A percentile compares a stretch with the other conserved stretches of the same genome.
Evolutionary conservation across 1,140 invertebrate genomes (phyloP).

Genomic region (Danaus plexippus): DNA sequence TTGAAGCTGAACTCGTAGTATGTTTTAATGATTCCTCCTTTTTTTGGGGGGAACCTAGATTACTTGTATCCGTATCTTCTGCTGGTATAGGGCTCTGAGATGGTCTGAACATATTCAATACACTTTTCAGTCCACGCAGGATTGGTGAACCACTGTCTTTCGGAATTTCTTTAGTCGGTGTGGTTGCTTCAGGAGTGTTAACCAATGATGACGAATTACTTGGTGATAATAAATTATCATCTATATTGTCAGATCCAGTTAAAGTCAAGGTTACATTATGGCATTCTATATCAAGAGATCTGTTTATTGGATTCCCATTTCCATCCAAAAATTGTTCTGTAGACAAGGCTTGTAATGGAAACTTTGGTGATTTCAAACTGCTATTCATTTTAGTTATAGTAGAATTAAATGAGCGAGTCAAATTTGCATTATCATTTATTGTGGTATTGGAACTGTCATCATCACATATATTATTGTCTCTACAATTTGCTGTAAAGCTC

Average conservation of each 20-base stretch:
- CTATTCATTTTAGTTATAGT: constrained; percentile 40
- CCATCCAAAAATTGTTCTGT: constrained; percentile 30
- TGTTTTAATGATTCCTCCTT: constrained; percentile 9
- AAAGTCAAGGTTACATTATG: constrained; percentile 36
- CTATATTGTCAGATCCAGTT: constrained; percentile 28
- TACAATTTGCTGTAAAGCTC: constrained; percentile 43
- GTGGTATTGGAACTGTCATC: constrained; percentile 31
- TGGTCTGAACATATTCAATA: constrained; percentile 57
- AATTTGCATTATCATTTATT: constrained; percentile 32
- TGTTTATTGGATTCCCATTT: constrained; percentile 31
- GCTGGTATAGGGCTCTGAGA: constrained; percentile 54
- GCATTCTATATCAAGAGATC: constrained; percentile 26
- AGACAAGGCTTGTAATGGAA: constrained; percentile 37
- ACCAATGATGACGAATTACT: constrained; percentile 49
- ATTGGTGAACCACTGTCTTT: constrained; percentile 33
- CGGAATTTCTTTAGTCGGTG: constrained; percentile 53
- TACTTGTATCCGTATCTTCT: constrained; percentile 14
- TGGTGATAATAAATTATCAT: constrained; percentile 47
- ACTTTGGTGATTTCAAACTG: constrained; percentile 33
- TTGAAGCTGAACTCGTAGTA: constrained; percentile 34
- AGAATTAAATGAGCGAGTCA: constrained; percentile 52
- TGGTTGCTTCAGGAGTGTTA: constrained; percentile 55
- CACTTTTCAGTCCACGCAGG: constrained; percentile 55
- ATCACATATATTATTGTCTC: constrained; percentile 32
- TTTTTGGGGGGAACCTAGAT: constrained; percentile 1